Evolutionary conservation across 2,888 invertebrate genomes (phyloP).

Genomic region (Drosophila kanekoi): DNA sequence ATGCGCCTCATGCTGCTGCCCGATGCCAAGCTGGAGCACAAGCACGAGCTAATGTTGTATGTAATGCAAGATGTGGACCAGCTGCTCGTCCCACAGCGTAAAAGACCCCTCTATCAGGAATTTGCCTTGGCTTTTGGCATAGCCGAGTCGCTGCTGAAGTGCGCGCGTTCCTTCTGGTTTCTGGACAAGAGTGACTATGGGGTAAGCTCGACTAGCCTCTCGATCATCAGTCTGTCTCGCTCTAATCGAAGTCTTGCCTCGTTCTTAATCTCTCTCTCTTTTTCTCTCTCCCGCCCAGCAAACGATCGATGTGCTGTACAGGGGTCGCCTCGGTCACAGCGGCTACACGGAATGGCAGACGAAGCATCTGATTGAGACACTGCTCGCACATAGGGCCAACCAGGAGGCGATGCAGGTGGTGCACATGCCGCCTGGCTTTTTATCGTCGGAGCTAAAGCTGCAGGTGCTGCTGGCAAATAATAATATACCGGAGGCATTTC

Average conservation of each 20-base stretch:
- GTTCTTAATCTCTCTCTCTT: not conserved
- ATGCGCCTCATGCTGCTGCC: constrained; percentile 91
- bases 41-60: constrained; percentile 93
- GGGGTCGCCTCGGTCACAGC: constrained; percentile 36
- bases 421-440: constrained; percentile 69
- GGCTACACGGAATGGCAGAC: constrained; percentile 81
- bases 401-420: constrained; percentile 79
- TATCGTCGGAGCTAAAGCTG: constrained; percentile 75
- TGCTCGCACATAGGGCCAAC: constrained; percentile 72
- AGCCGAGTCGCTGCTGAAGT: constrained; percentile 89
- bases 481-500: constrained; percentile 83
- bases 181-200: constrained; percentile 94
- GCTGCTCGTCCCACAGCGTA: constrained; percentile 68
- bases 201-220: constrained; percentile 84
- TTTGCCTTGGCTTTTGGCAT: constrained; percentile 40
- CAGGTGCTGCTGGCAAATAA: constrained; percentile 82
- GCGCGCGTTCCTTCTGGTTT: constrained; percentile 95
- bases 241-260: not conserved
- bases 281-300: constrained; percentile 11
- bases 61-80: constrained; percentile 92
- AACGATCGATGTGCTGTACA: constrained; percentile 15
- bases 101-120: constrained; percentile 1
- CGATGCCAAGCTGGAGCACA: constrained; percentile 88
- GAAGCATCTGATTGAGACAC: constrained; percentile 78
- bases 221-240: not conserved